These are phyloP conservation scores for Dicranocentrus wangi DNA, from an alignment of 2,888 invertebrate genomes.

Conservation along the genomic window DNA sequence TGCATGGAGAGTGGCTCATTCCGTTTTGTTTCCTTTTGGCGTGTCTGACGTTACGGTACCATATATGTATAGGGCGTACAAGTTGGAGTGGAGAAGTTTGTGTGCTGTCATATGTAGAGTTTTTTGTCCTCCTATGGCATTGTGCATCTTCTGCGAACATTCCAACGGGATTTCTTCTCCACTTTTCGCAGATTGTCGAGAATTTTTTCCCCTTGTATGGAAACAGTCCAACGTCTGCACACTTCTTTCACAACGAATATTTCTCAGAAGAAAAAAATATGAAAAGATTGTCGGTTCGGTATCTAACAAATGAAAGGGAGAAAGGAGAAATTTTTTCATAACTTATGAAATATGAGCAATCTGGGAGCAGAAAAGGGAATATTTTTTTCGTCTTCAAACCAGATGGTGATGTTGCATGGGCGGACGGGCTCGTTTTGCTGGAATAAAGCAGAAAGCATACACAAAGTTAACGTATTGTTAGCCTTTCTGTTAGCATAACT, in stretches of 20 bases:
- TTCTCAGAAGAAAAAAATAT: too few relatives aligned
- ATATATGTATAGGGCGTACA: too few relatives aligned
- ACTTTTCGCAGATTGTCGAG: constrained; percentile 47
- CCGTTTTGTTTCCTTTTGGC: neutral
- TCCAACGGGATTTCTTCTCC: constrained; percentile 13
- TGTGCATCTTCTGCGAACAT: constrained; percentile 22
- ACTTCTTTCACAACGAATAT: too few relatives aligned
- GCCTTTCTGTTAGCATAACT: constrained; percentile 14
- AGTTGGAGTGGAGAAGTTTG: too few relatives aligned
- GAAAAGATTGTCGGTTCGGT: too few relatives aligned
- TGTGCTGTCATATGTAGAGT: constrained; percentile 1
- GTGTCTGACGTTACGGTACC: too few relatives aligned
- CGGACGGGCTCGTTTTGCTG: constrained; percentile 8
- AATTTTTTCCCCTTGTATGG: constrained; percentile 21
- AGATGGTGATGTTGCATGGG: constrained; percentile 40
- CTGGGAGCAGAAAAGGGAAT: constrained; percentile 38
- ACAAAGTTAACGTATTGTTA: neutral
- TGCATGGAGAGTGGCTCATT: neutral
- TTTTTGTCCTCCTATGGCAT: neutral
- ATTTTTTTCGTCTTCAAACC: constrained; percentile 30
- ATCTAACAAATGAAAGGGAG: too few relatives aligned
- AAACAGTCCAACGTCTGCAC: constrained; percentile 15
- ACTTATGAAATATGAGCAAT: constrained; percentile 52
- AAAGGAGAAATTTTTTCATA: constrained; percentile 46
- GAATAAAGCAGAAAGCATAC: neutral